Base-by-base conservation (phyloP, 2,113 vertebrate genomes). In the Oriolus oriolus region DNA sequence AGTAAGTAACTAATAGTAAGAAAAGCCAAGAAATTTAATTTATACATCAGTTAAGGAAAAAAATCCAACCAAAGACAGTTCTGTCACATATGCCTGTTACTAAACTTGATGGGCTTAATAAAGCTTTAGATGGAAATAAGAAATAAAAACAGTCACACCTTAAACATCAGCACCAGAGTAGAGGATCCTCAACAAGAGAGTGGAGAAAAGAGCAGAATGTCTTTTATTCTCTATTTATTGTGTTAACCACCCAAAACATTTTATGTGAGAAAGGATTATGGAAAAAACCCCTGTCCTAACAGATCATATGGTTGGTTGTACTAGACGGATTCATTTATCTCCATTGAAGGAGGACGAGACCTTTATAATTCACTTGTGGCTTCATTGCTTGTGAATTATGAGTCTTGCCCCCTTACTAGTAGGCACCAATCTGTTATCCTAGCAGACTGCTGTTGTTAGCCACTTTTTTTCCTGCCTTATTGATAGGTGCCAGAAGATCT, bases 331-430 rank as follows among this genome's bases (percentile, higher is more conserved):
- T 94, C 69, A 94, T 96, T 94, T 95, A 61, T 96, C 96, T 96
- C 89, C 45, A 79, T 56, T 82, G 77, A 39, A 94, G 57, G 49
- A 79, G 73, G 91, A 93, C 9, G 42, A 95, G 70, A 79, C 89
- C 87, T 93, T 94, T 96, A 69, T 95, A 95, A 95, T 93, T 95
- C 89, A 89, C 78, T 95, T 94, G 93, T 87, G 93, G 70, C 87
- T 96, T 82, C 89, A 89, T 66, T 93, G 91, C 57, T 79, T 76
- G 84, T 96, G 94, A 97, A 82, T 96, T 95, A 94, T 81, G 59
- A 78, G n/a, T 11, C 50, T 96, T 54, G 56, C 60, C 44, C 81
- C 45, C 41, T 91, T 87, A 37, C 65, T 70, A 57, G n/a, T 73
- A 59, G 75, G 42, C 35, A 87, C 39, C 57, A 84, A 84, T 82